Percentiles rank a stretch among this genome's conserved stretches.
Evolutionary conservation across 2,888 invertebrate genomes (phyloP).

Genomic region (Oligia strigilis): DNA sequence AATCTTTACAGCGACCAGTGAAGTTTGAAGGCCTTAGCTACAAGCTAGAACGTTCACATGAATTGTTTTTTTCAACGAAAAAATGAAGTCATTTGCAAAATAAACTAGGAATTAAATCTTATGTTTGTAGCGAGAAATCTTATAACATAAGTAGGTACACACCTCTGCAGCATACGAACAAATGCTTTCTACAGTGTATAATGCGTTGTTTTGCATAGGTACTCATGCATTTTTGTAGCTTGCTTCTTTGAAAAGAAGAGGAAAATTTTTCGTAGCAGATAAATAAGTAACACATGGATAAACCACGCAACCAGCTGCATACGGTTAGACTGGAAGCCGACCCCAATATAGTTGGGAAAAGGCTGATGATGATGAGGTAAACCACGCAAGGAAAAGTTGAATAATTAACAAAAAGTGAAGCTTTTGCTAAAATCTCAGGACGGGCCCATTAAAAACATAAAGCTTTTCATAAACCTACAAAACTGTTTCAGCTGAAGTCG

Average conservation of each 20-base stretch:
- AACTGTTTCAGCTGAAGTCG: conserved; percentile 17
- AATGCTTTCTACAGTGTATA: not conserved
- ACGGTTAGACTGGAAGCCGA: not conserved
- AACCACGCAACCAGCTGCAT: no score
- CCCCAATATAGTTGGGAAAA: not conserved
- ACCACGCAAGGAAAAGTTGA: not conserved
- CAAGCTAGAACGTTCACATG: conserved; percentile 20
- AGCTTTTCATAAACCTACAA: conserved; percentile 20
- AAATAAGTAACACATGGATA: not conserved
- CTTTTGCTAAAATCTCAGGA: conserved; percentile 7
- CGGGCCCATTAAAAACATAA: conserved; percentile 16
- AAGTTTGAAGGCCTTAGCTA: conserved; percentile 32
- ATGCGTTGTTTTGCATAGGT: not conserved
- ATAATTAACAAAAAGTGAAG: conserved; percentile 2
- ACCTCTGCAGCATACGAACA: not conserved
- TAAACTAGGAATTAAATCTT: not conserved
- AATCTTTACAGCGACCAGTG: conserved; percentile 30
- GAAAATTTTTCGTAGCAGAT: not conserved
- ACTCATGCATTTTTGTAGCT: not conserved
- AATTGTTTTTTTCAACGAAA: conserved; percentile 17
- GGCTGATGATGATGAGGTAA: not conserved
- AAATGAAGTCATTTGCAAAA: conserved; percentile 2
- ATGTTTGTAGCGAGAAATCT: conserved; percentile 9
- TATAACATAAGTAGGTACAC: not conserved
- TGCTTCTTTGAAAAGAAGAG: not conserved